A percentile compares a stretch with the other conserved stretches of the same genome.
Conservation (phyloP, 35 echinoderm and acorn worm species). For the Apostichopus parvimensis region DNA sequence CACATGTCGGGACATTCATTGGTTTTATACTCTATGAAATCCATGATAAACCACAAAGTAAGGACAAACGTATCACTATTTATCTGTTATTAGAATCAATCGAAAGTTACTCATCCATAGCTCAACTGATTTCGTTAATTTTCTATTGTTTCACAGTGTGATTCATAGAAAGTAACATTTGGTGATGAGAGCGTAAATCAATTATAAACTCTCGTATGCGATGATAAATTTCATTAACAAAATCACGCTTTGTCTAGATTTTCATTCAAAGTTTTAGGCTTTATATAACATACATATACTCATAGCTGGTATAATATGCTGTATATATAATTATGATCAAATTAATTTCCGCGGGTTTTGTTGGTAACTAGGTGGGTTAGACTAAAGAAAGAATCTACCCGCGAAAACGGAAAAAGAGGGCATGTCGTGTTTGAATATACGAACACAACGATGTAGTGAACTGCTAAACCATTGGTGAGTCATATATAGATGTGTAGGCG, state of each 20-base stretch:
- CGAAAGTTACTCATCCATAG: not conserved
- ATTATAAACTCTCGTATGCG: not conserved
- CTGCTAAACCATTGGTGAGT: no score
- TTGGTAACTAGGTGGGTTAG: no score
- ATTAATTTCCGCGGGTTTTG: no score
- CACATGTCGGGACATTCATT: not conserved
- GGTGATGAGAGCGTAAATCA: not conserved
- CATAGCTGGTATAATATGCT: no score
- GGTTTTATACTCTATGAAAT: no score
- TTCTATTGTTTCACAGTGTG: not conserved
- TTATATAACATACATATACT: not conserved
- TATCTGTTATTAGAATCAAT: not conserved
- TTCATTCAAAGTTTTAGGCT: not conserved
- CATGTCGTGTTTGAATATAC: no score
- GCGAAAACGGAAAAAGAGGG: no score
- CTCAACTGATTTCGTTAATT: not conserved
- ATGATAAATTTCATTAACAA: slow-evolving; percentile 2
- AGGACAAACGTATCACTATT: not conserved
- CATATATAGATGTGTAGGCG: no score
- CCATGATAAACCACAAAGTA: no score
- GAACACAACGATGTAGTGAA: no score
- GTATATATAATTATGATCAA: no score
- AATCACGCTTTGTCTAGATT: not conserved
- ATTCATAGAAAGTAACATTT: slow-evolving; percentile 29
- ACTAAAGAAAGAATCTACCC: no score